Percentiles rank a stretch among this genome's conserved stretches.
These are phyloP conservation scores for Brachionus koreanus DNA, from an alignment of 1,140 invertebrate species.

Conservation along the genomic window DNA sequence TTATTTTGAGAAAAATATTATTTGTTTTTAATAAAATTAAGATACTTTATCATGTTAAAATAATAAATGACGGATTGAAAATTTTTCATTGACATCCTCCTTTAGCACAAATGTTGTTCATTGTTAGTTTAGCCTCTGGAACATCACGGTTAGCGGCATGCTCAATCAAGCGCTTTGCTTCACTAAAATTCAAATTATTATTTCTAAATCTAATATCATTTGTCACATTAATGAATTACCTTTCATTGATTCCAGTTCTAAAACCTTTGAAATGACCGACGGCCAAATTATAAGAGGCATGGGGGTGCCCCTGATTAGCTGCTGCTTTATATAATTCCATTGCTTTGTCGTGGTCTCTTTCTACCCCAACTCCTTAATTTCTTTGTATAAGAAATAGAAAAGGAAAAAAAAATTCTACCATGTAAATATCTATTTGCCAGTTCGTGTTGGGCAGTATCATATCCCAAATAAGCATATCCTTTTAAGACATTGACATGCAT, in stretches of 20 bases:
- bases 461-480: constrained; percentile 61
- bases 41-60: background rate
- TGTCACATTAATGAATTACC: background rate
- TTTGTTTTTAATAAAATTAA: background rate
- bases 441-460: constrained; percentile 61
- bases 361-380: constrained; percentile 56
- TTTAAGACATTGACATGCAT: constrained; percentile 62
- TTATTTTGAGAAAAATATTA: too few relatives aligned
- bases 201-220: background rate
- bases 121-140: constrained; percentile 53
- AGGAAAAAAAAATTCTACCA: constrained; percentile 51
- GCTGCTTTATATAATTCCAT: constrained; percentile 63
- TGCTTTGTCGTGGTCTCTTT: constrained; percentile 58
- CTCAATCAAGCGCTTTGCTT: constrained; percentile 54
- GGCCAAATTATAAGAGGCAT: constrained; percentile 63
- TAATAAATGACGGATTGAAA: background rate
- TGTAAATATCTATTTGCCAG: constrained; percentile 62
- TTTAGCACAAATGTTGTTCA: constrained; percentile 54
- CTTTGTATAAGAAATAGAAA: background rate
- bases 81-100: constrained; percentile 48
- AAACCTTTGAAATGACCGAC: constrained; percentile 62
- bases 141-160: constrained; percentile 57
- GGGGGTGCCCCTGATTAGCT: constrained; percentile 62
- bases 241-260: constrained; percentile 25
- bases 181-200: constrained; percentile 49